Conservation (phyloP, 2,888 invertebrate species). For the Biston betularia region DNA sequence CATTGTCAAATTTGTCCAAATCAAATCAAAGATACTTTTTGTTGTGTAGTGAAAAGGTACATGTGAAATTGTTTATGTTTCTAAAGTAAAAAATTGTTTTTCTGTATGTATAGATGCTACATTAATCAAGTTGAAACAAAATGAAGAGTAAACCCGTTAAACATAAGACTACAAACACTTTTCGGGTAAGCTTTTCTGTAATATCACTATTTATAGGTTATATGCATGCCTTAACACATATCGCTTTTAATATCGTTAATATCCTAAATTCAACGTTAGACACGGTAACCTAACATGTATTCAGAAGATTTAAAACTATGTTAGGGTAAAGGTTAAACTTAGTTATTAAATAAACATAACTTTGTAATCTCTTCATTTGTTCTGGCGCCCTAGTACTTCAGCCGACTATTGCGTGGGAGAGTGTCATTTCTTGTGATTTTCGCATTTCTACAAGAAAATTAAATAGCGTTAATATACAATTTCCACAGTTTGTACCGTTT, state of each 20-base stretch:
- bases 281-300: neutral
- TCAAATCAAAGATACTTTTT: neutral
- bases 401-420: slow-evolving; percentile 10
- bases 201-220: slow-evolving; percentile 51
- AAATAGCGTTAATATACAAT: neutral
- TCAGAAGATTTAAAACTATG: neutral
- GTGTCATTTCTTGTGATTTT: neutral
- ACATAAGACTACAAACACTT: slow-evolving; percentile 92
- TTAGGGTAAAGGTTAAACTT: neutral
- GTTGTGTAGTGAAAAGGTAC: neutral
- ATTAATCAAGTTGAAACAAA: slow-evolving; percentile 46
- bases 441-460: neutral
- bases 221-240: slow-evolving; percentile 8
- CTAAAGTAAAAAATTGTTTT: slow-evolving; percentile 6
- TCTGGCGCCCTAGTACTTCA: slow-evolving; percentile 12
- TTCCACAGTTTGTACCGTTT: slow-evolving; percentile 92
- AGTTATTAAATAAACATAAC: neutral
- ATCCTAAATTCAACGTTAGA: neutral
- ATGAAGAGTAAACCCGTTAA: slow-evolving; percentile 91
- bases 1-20: neutral
- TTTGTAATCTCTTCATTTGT: neutral
- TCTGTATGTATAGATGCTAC: neutral
- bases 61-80: slow-evolving; percentile 52
- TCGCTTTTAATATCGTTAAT: neutral
- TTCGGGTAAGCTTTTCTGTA: slow-evolving; percentile 86